A percentile compares a stretch with the other conserved stretches of the same genome.
These are phyloP conservation scores for Paedocypris micromegethes DNA, from an alignment of 2,797 vertebrate genomes.

Conservation along the genomic window DNA sequence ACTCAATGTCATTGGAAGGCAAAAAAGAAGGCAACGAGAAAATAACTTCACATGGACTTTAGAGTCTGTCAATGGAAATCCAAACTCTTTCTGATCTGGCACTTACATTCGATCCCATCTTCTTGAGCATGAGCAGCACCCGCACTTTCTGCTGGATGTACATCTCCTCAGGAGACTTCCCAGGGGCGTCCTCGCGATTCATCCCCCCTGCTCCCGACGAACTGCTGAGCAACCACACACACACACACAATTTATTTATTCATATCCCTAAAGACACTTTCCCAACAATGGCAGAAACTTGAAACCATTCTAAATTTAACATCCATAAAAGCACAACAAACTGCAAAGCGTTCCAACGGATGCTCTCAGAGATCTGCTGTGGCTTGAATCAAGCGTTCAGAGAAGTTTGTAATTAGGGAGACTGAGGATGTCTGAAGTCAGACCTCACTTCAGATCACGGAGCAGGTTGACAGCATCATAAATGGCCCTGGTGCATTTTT, in stretches of 20 bases:
- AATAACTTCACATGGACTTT: not conserved
- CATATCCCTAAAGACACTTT: slow-evolving; percentile 4
- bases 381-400: too few species aligned
- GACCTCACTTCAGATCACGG: slow-evolving; percentile 32
- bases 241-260: slow-evolving; percentile 4
- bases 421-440: slow-evolving; percentile 14
- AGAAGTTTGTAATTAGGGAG: slow-evolving; percentile 13
- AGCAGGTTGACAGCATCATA: slow-evolving; percentile 52
- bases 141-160: slow-evolving; percentile 99
- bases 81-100: not conserved
- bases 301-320: not conserved
- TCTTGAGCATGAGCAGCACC: slow-evolving; percentile 97
- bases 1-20: too few species aligned
- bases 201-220: slow-evolving; percentile 90
- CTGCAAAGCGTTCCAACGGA: too few species aligned
- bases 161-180: slow-evolving; percentile 99
- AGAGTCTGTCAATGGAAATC: not conserved
- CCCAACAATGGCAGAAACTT: not conserved
- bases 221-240: slow-evolving; percentile 55
- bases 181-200: slow-evolving; percentile 97
- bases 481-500: slow-evolving; percentile 63
- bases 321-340: not conserved
- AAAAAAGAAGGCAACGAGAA: slow-evolving; percentile 1
- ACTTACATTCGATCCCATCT: slow-evolving; percentile 99
- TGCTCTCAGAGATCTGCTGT: too few species aligned